These are phyloP conservation scores for Drosophila parvula DNA, from an alignment of 1,140 invertebrate species.

Conservation along the genomic window DNA sequence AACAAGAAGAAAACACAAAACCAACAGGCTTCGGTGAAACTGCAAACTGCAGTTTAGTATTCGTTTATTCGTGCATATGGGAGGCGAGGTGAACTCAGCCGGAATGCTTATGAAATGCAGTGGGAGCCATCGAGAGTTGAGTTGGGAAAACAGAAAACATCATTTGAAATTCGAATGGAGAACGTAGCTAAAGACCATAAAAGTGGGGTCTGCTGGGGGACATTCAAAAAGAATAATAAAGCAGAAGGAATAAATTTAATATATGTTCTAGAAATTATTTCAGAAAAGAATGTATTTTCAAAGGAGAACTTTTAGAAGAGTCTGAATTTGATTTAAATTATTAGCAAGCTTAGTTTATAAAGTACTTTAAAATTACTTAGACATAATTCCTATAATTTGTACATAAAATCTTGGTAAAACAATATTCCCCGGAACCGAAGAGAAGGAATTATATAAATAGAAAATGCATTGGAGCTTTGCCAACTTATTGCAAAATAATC, in stretches of 20 bases:
- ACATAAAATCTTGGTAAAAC: too few relatives aligned
- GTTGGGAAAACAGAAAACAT: constrained; percentile 9
- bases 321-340: not conserved
- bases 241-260: not conserved
- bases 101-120: constrained; percentile 55
- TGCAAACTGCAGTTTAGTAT: constrained; percentile 35
- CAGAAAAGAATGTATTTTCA: not conserved
- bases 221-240: not conserved
- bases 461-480: not conserved
- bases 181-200: not conserved
- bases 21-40: constrained; percentile 13
- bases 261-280: not conserved
- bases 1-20: constrained; percentile 5
- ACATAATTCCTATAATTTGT: too few relatives aligned
- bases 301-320: not conserved
- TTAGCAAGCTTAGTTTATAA: not conserved
- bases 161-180: constrained; percentile 37
- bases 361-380: too few relatives aligned
- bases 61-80: constrained; percentile 51
- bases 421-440: not conserved
- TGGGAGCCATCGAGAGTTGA: constrained; percentile 14
- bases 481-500: constrained; percentile 1
- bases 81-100: constrained; percentile 38
- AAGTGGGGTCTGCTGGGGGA: not conserved
- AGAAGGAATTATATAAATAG: not conserved